Conservation (phyloP, 2,797 vertebrate species). For the Brachyrhaphis roseni region DNA sequence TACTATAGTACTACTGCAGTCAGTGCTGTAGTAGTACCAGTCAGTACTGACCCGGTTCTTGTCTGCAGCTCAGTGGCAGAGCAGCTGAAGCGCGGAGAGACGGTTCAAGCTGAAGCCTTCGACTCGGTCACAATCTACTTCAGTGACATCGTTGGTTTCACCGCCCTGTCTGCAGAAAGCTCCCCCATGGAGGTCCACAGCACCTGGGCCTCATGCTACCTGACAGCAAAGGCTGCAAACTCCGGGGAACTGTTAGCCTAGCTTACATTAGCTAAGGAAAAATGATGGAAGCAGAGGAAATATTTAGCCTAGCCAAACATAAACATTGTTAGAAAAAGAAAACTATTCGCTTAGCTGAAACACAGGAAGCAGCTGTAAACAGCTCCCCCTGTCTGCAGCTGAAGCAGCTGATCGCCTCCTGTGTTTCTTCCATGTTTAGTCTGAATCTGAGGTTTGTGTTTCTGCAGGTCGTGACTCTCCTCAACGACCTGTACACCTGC, state of each 20-base stretch:
- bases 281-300: neutral
- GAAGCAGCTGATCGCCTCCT: neutral
- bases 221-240: neutral
- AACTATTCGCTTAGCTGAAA: neutral
- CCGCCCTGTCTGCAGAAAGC: constrained; percentile 90
- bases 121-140: constrained; percentile 97
- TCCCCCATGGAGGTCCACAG: constrained; percentile 90
- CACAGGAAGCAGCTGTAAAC: neutral
- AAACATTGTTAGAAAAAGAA: neutral
- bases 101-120: constrained; percentile 92
- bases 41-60: neutral
- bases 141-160: constrained; percentile 96
- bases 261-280: neutral
- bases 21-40: neutral
- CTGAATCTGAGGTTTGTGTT: neutral
- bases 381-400: neutral
- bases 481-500: constrained; percentile 96
- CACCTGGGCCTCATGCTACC: neutral
- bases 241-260: neutral
- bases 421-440: neutral
- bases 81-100: constrained; percentile 93
- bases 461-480: constrained; percentile 89
- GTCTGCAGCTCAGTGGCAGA: constrained; percentile 89
- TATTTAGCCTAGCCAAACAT: neutral
- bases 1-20: constrained; percentile 35